Conservation (phyloP, 2,797 vertebrate genomes). For the Australoheros facetus region DNA sequence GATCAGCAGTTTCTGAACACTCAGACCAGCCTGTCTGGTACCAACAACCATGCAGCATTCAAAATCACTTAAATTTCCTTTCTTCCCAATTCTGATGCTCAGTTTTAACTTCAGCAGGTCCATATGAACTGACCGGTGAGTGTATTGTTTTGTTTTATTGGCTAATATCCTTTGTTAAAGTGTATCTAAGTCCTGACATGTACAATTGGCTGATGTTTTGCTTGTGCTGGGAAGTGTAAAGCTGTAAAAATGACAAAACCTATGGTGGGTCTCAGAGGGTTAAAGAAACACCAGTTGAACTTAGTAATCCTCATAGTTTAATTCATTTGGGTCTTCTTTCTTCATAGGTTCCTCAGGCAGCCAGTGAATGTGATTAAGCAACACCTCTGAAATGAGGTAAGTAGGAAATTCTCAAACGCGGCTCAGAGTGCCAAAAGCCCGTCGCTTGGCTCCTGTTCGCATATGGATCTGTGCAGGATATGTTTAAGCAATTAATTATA, state of each 20-base stretch:
- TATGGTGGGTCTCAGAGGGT: not conserved
- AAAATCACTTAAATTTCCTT: not conserved
- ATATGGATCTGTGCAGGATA: conserved; percentile 63
- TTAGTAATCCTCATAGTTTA: not conserved
- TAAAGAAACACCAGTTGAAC: not conserved
- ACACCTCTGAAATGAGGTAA: conserved; percentile 59
- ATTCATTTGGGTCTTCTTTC: conserved; percentile 14
- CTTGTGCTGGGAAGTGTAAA: not conserved
- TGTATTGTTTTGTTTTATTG: not conserved
- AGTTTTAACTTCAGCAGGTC: too few species aligned
- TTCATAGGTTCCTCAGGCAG: conserved; percentile 15
- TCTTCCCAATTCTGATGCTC: too few species aligned
- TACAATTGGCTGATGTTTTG: not conserved
- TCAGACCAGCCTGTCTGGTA: not conserved
- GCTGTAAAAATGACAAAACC: not conserved
- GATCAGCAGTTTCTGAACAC: not conserved
- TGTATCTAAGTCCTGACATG: not conserved
- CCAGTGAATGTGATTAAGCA: conserved; percentile 42
- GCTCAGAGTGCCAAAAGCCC: conserved; percentile 36
- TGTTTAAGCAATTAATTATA: conserved; percentile 65
- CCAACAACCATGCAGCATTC: not conserved
- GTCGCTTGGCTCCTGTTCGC: conserved; percentile 40
- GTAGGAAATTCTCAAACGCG: conserved; percentile 51
- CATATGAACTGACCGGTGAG: not conserved
- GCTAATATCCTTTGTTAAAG: not conserved